Evolutionary conservation across 2,888 invertebrate genomes (phyloP), one percentile per base, ranked within the genome.

Genomic region (Xanthia togata): DNA sequence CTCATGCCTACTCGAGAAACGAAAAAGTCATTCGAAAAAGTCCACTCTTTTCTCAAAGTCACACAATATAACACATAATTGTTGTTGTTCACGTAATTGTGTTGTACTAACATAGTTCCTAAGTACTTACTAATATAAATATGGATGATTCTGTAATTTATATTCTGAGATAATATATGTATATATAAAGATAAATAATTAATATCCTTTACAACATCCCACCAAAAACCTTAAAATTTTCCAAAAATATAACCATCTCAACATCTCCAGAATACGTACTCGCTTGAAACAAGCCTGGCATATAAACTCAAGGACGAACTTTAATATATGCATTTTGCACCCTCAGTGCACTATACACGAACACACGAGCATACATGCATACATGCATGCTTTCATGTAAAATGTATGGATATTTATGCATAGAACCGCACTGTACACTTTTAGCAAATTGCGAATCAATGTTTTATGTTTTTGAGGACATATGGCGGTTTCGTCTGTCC

Each of bases 271-370:
- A 91, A 92, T 91, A 90, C 74, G 76, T 14, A 50, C 60, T 4
- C 70, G 47, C 62, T 5, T 68, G 71, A 50, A 82, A 87, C 89
- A 81, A 85, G 76, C 79, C 74, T 79, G 47, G 91, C 88, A 91
- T 91, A 90, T 89, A 87, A 90, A 90, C 89, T 88, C 77, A 76
- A 81, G 83, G 76, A 83, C 81, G 74, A 85, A 81, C 78, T 88
- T 89, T 92, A 92, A 93, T 93, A 90, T 92, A 92, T 92, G 91
- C 92, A 90, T 89, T 89, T 88, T 88, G 89, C 86, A 86, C 84
- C 88, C 83, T 62, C 77, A 77, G 79, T 84, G 82, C 83, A 82
- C 79, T 78, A 53, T 57, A 70, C 69, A 76, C 68, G 57, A 38
- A 55, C 75, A 63, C 23, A 64, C 35, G 53, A 73, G n/a, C 67